phyloP scores from a whole-genome alignment of 30 jellyfish, hydroid and myxozoan genomes.

The Cassiopea xamachana region DNA sequence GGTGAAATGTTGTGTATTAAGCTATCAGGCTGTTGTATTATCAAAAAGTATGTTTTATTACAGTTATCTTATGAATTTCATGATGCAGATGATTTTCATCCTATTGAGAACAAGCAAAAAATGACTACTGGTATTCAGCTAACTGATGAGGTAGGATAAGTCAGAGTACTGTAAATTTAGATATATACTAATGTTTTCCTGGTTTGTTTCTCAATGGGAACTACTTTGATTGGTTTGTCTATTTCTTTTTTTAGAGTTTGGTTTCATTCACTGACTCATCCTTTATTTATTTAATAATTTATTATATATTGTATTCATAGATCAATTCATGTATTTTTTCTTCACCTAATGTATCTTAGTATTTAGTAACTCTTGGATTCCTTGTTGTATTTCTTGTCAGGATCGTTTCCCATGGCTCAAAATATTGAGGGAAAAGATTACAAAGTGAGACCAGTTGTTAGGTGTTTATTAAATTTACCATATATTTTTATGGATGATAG shows the following conservation, averaged over 20 bases:
- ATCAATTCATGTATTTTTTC: neutral
- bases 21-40: too few relatives aligned
- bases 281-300: neutral
- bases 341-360: too few relatives aligned
- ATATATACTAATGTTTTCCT: neutral
- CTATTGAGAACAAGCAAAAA: slow-evolving; percentile 40
- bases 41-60: neutral
- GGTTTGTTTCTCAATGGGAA: neutral
- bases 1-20: too few relatives aligned
- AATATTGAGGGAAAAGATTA: neutral
- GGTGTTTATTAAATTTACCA: too few relatives aligned
- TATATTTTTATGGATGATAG: too few relatives aligned
- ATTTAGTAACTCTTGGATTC: too few relatives aligned
- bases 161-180: neutral
- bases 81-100: slow-evolving; percentile 68
- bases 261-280: neutral
- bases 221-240: neutral
- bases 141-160: slow-evolving; percentile 52
- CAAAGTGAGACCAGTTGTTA: neutral
- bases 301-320: neutral
- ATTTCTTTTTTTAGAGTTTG: neutral
- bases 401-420: slow-evolving; percentile 44
- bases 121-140: slow-evolving; percentile 47
- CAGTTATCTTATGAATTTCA: slow-evolving; percentile 20
- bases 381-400: neutral